phyloP scores from a whole-genome alignment of 1,140 invertebrate species.

The Solenopsis invicta region DNA sequence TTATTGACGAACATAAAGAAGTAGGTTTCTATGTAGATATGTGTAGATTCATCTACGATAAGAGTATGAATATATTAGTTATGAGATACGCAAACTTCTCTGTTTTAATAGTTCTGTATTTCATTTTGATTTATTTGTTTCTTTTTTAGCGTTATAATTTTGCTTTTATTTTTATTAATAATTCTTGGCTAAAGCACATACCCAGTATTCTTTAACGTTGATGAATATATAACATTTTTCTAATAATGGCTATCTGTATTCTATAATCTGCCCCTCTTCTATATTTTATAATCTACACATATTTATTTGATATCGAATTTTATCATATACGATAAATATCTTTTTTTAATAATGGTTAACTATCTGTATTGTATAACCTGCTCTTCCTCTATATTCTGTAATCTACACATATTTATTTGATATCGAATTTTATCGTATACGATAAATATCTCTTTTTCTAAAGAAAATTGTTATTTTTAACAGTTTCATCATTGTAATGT shows the following conservation, averaged over 20 bases:
- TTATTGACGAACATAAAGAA: background rate
- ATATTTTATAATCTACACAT: background rate
- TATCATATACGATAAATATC: background rate
- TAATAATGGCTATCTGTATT: background rate
- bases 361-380: background rate
- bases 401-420: background rate
- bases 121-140: background rate
- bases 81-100: background rate
- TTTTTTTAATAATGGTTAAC: no score
- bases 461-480: conserved; percentile 44
- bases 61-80: background rate
- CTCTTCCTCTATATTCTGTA: background rate
- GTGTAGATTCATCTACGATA: background rate
- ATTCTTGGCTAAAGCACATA: background rate
- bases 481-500: background rate
- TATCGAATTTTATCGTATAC: background rate
- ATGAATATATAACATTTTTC: background rate
- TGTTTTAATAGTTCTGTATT: background rate
- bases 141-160: background rate
- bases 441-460: background rate
- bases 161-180: background rate
- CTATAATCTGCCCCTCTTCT: background rate
- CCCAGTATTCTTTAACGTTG: background rate
- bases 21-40: background rate
- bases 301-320: background rate